A percentile compares a stretch with the other conserved stretches of the same genome.
Evolutionary conservation across 1,140 invertebrate species (phyloP).

Genomic region (Portunus trituberculatus): DNA sequence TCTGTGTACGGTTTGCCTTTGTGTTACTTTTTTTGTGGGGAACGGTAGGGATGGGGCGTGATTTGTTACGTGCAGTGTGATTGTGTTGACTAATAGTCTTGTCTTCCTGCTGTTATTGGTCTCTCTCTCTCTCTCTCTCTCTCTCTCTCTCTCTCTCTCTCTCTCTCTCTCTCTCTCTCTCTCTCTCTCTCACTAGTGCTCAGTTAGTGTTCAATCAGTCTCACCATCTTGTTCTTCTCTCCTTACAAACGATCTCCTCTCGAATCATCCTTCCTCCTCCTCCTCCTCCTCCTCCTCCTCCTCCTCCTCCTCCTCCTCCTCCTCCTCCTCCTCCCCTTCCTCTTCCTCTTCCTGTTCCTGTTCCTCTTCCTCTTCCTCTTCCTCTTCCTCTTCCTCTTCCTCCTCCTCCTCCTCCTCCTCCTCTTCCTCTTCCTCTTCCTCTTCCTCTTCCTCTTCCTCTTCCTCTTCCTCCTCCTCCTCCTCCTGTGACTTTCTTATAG

Average conservation of each 20-base stretch:
- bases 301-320: too few relatives aligned
- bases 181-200: too few relatives aligned
- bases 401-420: neutral
- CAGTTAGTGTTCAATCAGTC: too few relatives aligned
- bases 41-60: neutral
- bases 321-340: too few relatives aligned
- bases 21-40: neutral
- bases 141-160: slow-evolving; percentile 21
- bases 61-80: too few relatives aligned
- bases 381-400: slow-evolving; percentile 4
- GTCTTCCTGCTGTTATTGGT: neutral
- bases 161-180: too few relatives aligned
- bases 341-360: neutral
- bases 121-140: slow-evolving; percentile 16
- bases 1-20: too few relatives aligned
- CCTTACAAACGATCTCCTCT: neutral
- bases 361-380: slow-evolving; percentile 29
- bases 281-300: neutral
- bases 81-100: too few relatives aligned
- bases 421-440: neutral
- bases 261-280: neutral
- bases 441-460: neutral
- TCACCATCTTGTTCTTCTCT: too few relatives aligned
- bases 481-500: neutral
- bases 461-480: neutral